These are phyloP conservation scores for Leptoclinus maculatus DNA, from an alignment of 2,797 vertebrate species.

Conservation along the genomic window DNA sequence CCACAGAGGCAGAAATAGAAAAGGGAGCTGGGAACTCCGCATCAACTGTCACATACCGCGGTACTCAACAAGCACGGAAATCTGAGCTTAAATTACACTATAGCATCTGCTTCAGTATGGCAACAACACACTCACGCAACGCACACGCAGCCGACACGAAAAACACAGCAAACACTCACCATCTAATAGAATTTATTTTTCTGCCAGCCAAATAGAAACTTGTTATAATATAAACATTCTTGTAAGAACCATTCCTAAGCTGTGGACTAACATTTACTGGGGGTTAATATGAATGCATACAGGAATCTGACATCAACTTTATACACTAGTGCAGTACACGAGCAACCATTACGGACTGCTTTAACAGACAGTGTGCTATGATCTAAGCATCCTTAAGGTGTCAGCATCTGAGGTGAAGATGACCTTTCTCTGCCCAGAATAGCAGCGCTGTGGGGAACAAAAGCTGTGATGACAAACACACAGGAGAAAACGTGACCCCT, in stretches of 20 bases:
- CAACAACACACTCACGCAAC: background rate
- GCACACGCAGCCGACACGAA: background rate
- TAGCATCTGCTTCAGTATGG: constrained; percentile 39
- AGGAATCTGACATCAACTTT: constrained; percentile 5
- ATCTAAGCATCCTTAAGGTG: constrained; percentile 59
- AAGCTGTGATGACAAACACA: constrained; percentile 66
- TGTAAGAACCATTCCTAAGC: background rate
- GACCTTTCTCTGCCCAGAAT: constrained; percentile 72
- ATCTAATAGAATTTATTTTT: background rate
- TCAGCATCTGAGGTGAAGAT: constrained; percentile 39
- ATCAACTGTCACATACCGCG: constrained; percentile 52
- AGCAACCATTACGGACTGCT: background rate
- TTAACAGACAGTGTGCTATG: constrained; percentile 15
- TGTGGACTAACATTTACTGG: background rate
- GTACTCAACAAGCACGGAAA: constrained; percentile 20
- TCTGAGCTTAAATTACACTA: constrained; percentile 44
- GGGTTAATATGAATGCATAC: background rate
- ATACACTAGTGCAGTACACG: background rate
- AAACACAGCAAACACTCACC: background rate
- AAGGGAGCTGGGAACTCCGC: constrained; percentile 34
- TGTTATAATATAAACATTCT: background rate
- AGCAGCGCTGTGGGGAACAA: constrained; percentile 65
- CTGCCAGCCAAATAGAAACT: background rate
- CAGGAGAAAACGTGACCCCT: constrained; percentile 50
- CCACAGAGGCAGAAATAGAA: constrained; percentile 55